A percentile compares a stretch with the other conserved stretches of the same genome.
Conservation (phyloP, 2,888 invertebrate genomes). For the Scaeva pyrastri region DNA sequence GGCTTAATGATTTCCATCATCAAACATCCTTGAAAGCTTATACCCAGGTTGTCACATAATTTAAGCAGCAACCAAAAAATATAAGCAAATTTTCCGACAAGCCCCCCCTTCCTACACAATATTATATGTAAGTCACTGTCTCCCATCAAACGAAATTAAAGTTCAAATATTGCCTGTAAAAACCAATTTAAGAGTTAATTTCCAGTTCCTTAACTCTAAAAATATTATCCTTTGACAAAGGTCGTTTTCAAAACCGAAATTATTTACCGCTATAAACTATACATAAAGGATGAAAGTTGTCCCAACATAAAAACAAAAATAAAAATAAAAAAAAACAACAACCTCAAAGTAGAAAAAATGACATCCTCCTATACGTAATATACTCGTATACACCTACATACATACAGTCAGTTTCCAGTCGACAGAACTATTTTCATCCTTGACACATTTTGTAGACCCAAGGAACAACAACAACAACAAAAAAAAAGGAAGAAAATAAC, state of each 20-base stretch:
- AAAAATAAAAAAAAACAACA: constrained; percentile 10
- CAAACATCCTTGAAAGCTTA: background rate
- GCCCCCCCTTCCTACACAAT: background rate
- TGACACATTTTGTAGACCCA: constrained; percentile 38
- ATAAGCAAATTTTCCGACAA: background rate
- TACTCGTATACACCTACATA: background rate
- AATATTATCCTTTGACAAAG: constrained; percentile 21
- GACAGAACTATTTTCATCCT: constrained; percentile 37
- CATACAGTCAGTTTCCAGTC: background rate
- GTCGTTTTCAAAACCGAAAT: constrained; percentile 5
- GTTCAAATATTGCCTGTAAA: constrained; percentile 1
- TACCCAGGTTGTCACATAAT: background rate
- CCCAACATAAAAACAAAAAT: background rate
- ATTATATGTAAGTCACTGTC: background rate
- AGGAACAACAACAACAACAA: background rate
- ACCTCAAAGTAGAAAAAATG: background rate
- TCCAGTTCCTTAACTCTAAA: constrained; percentile 35
- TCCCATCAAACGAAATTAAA: constrained; percentile 2
- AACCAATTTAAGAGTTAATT: constrained; percentile 29
- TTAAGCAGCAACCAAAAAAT: background rate
- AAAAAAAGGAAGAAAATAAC: background rate
- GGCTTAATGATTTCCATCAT: background rate
- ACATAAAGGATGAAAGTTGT: constrained; percentile 5
- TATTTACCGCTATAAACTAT: constrained; percentile 10
- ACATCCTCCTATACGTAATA: constrained; percentile 9